Evolutionary conservation across 2,888 invertebrate species (phyloP).

Genomic region (Spodoptera exigua): DNA sequence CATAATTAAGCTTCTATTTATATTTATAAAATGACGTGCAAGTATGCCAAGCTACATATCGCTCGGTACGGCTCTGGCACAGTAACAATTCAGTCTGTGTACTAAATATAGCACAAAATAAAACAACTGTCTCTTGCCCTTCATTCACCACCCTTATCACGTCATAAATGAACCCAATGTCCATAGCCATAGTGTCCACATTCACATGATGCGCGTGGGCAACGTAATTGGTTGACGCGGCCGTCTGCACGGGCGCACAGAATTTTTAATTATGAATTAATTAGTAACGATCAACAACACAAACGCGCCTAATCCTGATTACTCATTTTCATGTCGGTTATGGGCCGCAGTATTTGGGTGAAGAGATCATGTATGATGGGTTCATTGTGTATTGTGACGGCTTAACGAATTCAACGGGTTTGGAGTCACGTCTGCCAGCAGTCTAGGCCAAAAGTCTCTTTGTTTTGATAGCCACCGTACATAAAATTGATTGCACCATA

Average conservation of each 20-base stretch:
- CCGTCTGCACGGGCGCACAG: conserved; percentile 85
- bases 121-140: conserved; percentile 89
- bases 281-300: conserved; percentile 86
- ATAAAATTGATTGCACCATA: conserved; percentile 27
- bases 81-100: conserved; percentile 86
- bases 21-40: conserved; percentile 61
- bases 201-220: conserved; percentile 70
- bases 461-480: conserved; percentile 17
- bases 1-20: conserved; percentile 42
- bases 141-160: conserved; percentile 78
- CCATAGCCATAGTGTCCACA: conserved; percentile 72
- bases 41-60: conserved; percentile 77
- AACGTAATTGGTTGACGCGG: conserved; percentile 83
- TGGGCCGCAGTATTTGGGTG: conserved; percentile 45
- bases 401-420: conserved; percentile 24
- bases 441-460: conserved; percentile 7
- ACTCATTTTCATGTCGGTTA: conserved; percentile 67
- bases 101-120: conserved; percentile 89
- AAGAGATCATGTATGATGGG: conserved; percentile 6
- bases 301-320: conserved; percentile 82
- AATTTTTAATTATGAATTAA: conserved; percentile 90
- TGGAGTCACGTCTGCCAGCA: conserved; percentile 18
- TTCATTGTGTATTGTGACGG: conserved; percentile 39
- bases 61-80: conserved; percentile 81
- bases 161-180: conserved; percentile 73